Evolutionary conservation across 2,113 vertebrate genomes (phyloP).

Genomic region (Mirza zaza): DNA sequence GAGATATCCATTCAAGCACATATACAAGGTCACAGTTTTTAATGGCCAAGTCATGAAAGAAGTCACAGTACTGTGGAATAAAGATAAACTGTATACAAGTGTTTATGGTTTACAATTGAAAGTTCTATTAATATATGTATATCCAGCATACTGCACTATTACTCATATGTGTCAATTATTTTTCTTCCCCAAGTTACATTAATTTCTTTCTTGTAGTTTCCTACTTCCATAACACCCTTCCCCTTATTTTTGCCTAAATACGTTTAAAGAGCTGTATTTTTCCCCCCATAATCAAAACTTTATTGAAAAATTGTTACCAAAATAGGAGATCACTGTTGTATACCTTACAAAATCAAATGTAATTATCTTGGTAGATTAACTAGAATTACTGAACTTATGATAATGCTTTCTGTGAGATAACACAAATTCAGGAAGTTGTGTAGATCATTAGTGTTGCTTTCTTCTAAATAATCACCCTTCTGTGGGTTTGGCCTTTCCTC

Average conservation of each 20-base stretch:
- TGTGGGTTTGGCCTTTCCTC: too few relatives aligned
- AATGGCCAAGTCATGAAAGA: slow-evolving; percentile 54
- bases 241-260: neutral
- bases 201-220: neutral
- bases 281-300: too few relatives aligned
- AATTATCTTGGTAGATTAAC: too few relatives aligned
- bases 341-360: too few relatives aligned
- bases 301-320: too few relatives aligned
- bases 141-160: slow-evolving; percentile 1
- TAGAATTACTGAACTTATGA: too few relatives aligned
- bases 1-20: slow-evolving; percentile 71
- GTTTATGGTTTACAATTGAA: slow-evolving; percentile 42
- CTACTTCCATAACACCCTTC: neutral
- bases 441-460: too few relatives aligned
- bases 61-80: slow-evolving; percentile 58
- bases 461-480: too few relatives aligned
- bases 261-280: neutral
- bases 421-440: too few relatives aligned
- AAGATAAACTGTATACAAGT: slow-evolving; percentile 64
- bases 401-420: too few relatives aligned
- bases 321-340: too few relatives aligned
- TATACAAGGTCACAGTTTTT: slow-evolving; percentile 56
- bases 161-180: neutral
- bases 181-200: neutral
- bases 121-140: slow-evolving; percentile 27